Base-by-base conservation (phyloP, 30 jellyfish, hydroid and myxozoan species). In the Chironex yamaguchii region DNA sequence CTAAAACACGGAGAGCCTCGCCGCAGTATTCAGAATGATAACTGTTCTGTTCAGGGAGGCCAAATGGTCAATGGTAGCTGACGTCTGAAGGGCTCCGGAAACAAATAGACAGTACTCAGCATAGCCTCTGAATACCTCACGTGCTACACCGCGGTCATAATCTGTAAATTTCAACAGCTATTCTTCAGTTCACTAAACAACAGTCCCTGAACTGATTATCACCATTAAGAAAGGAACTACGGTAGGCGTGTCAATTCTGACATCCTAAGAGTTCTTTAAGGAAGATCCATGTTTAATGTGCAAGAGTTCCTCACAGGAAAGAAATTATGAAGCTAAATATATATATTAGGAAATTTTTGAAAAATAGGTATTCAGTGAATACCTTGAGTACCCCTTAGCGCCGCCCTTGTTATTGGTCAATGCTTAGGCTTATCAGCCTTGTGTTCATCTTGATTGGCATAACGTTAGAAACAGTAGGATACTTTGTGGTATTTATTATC, bases 361-460 rank as follows among this genome's bases (percentile, higher is more conserved):
- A 67, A 67, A 67, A 67, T 67, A 67, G 80, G 80, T 67, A 67
- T 67, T 67, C 80, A 67, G 0, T 9, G 80, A 67, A 67, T 67
- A 67, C 80, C 80, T 67, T 67, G 80, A 67, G 34, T 67, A 67
- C 80, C 80, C 80, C 62, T 67, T 58, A 67, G 80, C 80, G 80
- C 80, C 80, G 80, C 80, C 80, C 80, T 58, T 62, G 0, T 0
- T 11, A n/a, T n/a, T n/a, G n/a, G n/a, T n/a, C n/a, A n/a, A n/a
- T n/a, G n/a, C n/a, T n/a, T n/a, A n/a, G n/a, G n/a, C n/a, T n/a
- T n/a, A n/a, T n/a, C n/a, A n/a, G n/a, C n/a, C n/a, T n/a, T n/a
- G n/a, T n/a, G n/a, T n/a, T n/a, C n/a, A n/a, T n/a, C n/a, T n/a
- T n/a, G n/a, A n/a, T n/a, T n/a, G n/a, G n/a, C n/a, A n/a, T n/a